Conservation (phyloP, 1,140 invertebrate genomes). For the Galleria mellonella region DNA sequence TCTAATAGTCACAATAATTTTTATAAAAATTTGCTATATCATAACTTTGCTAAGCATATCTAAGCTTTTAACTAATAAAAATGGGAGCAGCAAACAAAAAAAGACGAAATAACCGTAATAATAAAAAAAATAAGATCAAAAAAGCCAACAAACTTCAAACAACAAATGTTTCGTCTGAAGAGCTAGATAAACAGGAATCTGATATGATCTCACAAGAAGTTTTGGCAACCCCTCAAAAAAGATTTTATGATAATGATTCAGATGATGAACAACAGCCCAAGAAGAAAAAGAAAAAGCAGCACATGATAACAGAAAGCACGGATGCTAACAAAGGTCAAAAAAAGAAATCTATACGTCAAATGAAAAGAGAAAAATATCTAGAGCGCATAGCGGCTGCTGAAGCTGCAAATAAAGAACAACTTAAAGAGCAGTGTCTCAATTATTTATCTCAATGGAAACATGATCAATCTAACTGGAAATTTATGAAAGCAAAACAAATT, state of each 20-base stretch:
- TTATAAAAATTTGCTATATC: too few species aligned
- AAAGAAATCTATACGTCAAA: conserved; percentile 65
- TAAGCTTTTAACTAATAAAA: too few species aligned
- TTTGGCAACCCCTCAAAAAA: conserved; percentile 3
- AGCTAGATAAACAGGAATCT: conserved; percentile 4
- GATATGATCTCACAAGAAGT: too few species aligned
- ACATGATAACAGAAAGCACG: conserved; percentile 17
- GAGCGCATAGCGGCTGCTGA: conserved; percentile 54
- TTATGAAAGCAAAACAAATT: conserved; percentile 84
- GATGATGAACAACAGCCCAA: conserved; percentile 30
- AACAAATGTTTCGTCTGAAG: conserved; percentile 2
- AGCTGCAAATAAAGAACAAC: conserved; percentile 51
- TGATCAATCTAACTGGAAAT: conserved; percentile 82
- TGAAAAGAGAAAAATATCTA: conserved; percentile 63
- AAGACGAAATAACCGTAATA: conserved; percentile 9
- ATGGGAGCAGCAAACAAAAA: not conserved
- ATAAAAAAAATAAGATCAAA: conserved; percentile 13
- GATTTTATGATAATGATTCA: conserved; percentile 26
- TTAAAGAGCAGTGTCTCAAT: conserved; percentile 70
- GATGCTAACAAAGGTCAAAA: conserved; percentile 54
- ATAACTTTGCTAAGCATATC: too few species aligned
- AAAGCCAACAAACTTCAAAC: conserved; percentile 1
- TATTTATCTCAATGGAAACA: conserved; percentile 83
- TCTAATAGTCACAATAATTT: too few species aligned
- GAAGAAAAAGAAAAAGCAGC: conserved; percentile 54